phyloP scores from a whole-genome alignment of 2,888 invertebrate species.

The Cynaeus angustus region DNA sequence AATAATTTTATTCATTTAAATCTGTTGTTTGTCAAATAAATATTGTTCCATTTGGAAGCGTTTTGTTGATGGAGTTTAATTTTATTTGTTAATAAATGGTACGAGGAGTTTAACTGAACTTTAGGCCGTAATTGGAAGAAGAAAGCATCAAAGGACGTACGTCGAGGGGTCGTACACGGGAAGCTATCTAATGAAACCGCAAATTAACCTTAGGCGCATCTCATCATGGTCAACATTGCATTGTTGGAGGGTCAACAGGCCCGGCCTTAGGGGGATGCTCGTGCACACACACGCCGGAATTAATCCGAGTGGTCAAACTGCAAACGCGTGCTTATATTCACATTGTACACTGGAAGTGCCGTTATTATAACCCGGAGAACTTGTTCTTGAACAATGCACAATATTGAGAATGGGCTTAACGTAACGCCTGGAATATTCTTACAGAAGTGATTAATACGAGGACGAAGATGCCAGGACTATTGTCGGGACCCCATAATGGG shows the following conservation, averaged over 20 bases:
- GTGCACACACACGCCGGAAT: slow-evolving; percentile 21
- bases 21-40: slow-evolving; percentile 37
- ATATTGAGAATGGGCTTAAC: slow-evolving; percentile 35
- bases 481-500: slow-evolving; percentile 36
- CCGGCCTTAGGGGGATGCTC: slow-evolving; percentile 15
- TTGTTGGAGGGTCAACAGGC: slow-evolving; percentile 41
- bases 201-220: slow-evolving; percentile 57
- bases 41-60: slow-evolving; percentile 29
- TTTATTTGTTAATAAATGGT: slow-evolving; percentile 29
- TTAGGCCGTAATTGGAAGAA: slow-evolving; percentile 29
- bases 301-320: slow-evolving; percentile 33
- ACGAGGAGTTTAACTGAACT: slow-evolving; percentile 20
- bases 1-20: slow-evolving; percentile 36
- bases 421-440: slow-evolving; percentile 41
- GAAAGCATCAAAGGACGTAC: slow-evolving; percentile 42
- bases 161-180: slow-evolving; percentile 27
- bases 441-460: slow-evolving; percentile 41
- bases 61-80: slow-evolving; percentile 37
- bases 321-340: slow-evolving; percentile 37
- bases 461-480: slow-evolving; percentile 33
- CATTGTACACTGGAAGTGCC: slow-evolving; percentile 17
- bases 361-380: slow-evolving; percentile 34
- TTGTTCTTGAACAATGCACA: slow-evolving; percentile 39
- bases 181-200: slow-evolving; percentile 55
- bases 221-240: slow-evolving; percentile 52